phyloP scores from a whole-genome alignment of 2,888 invertebrate genomes.

The Trachelus iudaicus region DNA sequence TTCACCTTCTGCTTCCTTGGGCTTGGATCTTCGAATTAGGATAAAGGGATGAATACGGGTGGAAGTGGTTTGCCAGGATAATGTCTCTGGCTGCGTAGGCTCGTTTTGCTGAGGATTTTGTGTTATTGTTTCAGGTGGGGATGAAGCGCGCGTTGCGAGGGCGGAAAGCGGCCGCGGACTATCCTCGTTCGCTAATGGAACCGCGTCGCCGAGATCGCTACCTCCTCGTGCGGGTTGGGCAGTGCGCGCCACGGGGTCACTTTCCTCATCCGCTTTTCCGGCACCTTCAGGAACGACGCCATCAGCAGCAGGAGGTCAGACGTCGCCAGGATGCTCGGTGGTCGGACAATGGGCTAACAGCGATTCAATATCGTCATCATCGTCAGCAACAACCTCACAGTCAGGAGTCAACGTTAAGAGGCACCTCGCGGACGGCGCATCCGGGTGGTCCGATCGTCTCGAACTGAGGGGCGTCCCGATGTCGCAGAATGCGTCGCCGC shows the following conservation, averaged over 20 bases:
- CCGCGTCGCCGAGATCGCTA: conserved; percentile 60
- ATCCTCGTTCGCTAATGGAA: conserved; percentile 63
- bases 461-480: conserved; percentile 54
- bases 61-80: background rate
- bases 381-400: conserved; percentile 29
- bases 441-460: conserved; percentile 37
- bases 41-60: background rate
- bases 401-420: conserved; percentile 13
- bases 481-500: conserved; percentile 56
- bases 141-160: conserved; percentile 65
- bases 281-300: conserved; percentile 3
- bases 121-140: conserved; percentile 57
- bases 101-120: too few species aligned
- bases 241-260: conserved; percentile 49
- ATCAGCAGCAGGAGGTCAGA: conserved; percentile 25
- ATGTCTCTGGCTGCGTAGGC: background rate
- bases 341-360: conserved; percentile 47
- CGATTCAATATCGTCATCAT: conserved; percentile 39
- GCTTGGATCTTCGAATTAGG: background rate
- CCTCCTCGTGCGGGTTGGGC: conserved; percentile 63
- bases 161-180: conserved; percentile 65
- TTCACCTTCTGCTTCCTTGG: background rate
- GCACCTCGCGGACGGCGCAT: conserved; percentile 16
- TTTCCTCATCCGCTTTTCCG: background rate
- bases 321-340: conserved; percentile 25